Conservation (phyloP, 1,140 invertebrate genomes). For the Calliphora vicina region DNA sequence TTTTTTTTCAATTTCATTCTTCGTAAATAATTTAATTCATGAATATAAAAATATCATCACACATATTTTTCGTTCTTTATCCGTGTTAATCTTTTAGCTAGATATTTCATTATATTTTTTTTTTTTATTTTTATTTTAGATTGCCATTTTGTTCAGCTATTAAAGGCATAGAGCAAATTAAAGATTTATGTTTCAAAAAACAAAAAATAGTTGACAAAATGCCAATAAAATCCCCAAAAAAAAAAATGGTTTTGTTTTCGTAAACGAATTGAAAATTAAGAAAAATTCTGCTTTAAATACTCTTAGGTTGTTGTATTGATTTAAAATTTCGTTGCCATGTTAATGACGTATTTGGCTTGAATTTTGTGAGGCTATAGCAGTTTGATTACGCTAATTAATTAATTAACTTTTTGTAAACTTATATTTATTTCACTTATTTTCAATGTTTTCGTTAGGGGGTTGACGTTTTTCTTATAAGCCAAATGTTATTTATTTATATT, state of each 20-base stretch:
- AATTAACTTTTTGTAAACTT: background rate
- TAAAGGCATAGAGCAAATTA: background rate
- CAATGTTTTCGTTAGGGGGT: no score
- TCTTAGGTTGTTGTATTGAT: background rate
- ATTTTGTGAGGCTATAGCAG: background rate
- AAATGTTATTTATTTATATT: no score
- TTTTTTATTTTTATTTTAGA: background rate
- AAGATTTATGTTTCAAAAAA: background rate
- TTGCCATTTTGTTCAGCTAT: background rate
- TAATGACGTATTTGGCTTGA: background rate
- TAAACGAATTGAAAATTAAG: background rate
- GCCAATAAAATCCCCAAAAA: no score
- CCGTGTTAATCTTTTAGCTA: constrained; percentile 3
- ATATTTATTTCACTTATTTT: no score
- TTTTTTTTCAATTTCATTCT: background rate
- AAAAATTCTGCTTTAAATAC: background rate
- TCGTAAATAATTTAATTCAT: background rate
- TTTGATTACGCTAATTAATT: constrained; percentile 2
- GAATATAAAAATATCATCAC: background rate
- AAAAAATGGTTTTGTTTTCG: background rate
- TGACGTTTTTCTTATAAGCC: background rate
- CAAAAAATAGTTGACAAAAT: background rate
- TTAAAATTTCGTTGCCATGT: background rate
- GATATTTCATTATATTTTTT: background rate
- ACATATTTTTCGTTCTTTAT: background rate